Conservation (phyloP, 2,797 vertebrate species). For the Fistularia commersonii region DNA sequence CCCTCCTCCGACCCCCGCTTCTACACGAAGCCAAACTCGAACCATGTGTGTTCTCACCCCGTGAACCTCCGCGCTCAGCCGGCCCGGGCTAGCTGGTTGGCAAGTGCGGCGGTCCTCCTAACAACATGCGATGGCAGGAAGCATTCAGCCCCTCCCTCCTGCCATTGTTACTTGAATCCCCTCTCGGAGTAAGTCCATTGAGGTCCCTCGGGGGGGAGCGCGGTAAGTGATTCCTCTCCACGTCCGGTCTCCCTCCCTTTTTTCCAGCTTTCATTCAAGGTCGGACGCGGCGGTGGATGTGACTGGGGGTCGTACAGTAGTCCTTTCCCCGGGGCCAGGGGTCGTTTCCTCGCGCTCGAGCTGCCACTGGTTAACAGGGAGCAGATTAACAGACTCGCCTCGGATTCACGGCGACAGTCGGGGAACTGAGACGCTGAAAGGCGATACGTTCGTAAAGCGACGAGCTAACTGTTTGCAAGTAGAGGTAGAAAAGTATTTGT, state of each 20-base stretch:
- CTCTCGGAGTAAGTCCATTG: conserved; percentile 36
- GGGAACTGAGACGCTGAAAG: conserved; percentile 19
- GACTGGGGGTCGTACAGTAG: conserved; percentile 78
- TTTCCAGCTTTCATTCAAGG: conserved; percentile 52
- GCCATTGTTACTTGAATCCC: conserved; percentile 65
- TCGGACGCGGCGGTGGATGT: conserved; percentile 66
- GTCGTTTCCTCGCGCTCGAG: conserved; percentile 70
- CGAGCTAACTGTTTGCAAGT: too few relatives aligned
- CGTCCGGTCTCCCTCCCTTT: conserved; percentile 58
- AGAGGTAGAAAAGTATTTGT: too few relatives aligned
- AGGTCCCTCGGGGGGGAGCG: conserved; percentile 53
- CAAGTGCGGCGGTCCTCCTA: conserved; percentile 51
- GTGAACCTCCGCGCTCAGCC: conserved; percentile 51
- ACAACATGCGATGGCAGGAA: conserved; percentile 65
- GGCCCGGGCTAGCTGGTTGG: conserved; percentile 42
- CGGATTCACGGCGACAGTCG: conserved; percentile 46
- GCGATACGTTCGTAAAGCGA: conserved; percentile 11
- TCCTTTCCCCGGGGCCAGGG: conserved; percentile 60
- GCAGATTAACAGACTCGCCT: conserved; percentile 65
- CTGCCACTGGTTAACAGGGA: conserved; percentile 63
- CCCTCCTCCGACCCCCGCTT: conserved; percentile 55
- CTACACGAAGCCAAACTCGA: conserved; percentile 74
- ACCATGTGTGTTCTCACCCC: conserved; percentile 79
- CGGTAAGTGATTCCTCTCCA: conserved; percentile 64
- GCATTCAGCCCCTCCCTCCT: conserved; percentile 49